These are phyloP conservation scores for Hydrocynus forskahlii DNA, from an alignment of 2,797 vertebrate genomes.

Conservation along the genomic window DNA sequence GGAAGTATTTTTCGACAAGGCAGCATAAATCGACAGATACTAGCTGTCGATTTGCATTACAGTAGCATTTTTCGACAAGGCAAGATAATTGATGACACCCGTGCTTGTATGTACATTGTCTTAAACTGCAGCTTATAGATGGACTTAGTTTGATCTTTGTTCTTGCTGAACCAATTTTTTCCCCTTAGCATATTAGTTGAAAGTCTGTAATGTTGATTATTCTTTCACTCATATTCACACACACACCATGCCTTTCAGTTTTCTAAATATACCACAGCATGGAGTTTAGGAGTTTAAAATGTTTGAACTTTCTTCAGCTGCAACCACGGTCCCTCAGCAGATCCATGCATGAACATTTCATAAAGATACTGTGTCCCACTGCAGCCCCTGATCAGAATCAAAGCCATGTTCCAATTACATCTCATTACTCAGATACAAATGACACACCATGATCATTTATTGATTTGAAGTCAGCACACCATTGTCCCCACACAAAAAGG, in stretches of 20 bases:
- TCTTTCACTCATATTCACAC: neutral
- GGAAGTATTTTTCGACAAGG: no score
- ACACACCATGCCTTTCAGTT: neutral
- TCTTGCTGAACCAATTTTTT: no score
- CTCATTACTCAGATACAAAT: conserved; percentile 50
- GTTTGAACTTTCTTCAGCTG: conserved; percentile 11
- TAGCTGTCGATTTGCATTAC: no score
- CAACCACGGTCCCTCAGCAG: conserved; percentile 8
- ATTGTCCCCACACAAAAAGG: conserved; percentile 23
- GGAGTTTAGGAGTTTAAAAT: neutral
- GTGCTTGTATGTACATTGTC: no score
- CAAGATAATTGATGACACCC: no score
- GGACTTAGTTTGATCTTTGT: no score
- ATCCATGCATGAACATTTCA: conserved; percentile 34
- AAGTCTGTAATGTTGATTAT: no score
- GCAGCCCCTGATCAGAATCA: conserved; percentile 36
- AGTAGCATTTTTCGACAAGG: no score
- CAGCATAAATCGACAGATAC: no score
- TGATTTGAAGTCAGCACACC: conserved; percentile 46
- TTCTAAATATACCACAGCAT: neutral
- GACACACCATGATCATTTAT: conserved; percentile 51
- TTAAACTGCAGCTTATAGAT: no score
- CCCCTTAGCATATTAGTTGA: no score
- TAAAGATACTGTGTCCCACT: conserved; percentile 27
- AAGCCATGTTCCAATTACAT: conserved; percentile 54